Base-by-base conservation (phyloP, 1,140 invertebrate species). In the Trypoxylus dichotomus region DNA sequence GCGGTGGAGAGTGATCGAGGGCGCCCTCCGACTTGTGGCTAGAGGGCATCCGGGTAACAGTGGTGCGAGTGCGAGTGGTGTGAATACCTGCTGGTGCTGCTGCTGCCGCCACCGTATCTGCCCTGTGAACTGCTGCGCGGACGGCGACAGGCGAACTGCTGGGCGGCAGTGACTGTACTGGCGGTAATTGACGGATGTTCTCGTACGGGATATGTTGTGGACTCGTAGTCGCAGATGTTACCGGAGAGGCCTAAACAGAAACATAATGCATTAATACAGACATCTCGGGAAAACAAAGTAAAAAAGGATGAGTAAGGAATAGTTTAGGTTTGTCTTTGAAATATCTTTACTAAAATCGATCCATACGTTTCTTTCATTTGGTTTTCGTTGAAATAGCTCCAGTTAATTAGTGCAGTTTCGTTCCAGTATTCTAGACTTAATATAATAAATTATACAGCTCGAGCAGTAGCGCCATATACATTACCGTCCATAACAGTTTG, bases 41-140 rank as follows among this genome's bases (percentile, higher is more conserved):
- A 86, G 81, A 85, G 84, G 83, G 84, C 85, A 80, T 86, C 85
- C 81, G 83, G 79, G 79, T 79, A 84, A 81, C 81, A 82, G 81
- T 82, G 83, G 81, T 84, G 83, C 80, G 83, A 79, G 79, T 85
- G 82, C 78, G 83, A 37, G 68, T 78, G 78, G 37, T 79, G 60
- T 68, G 60, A 68, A 68, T 68, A 68, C 60, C 60, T 68, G 60
- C 21, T 68, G 60, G 1, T 54, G 47, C 15, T 19, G 47, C 47
- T 19, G 15, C 47, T 3, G 15, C 47, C 76, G 75, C 85, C 85
- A 83, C 84, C 84, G 85, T 86, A 81, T 86, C 85, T 77, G 83
- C 83, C 83, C 83, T 86, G 85, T 85, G 85, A 84, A 85, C 85
- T 82, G 85, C 85, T 84, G 85, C 85, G 85, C 82, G 84, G 73